Evolutionary conservation across 2,113 vertebrate genomes (phyloP).

Genomic region (Lutjanus erythropterus): DNA sequence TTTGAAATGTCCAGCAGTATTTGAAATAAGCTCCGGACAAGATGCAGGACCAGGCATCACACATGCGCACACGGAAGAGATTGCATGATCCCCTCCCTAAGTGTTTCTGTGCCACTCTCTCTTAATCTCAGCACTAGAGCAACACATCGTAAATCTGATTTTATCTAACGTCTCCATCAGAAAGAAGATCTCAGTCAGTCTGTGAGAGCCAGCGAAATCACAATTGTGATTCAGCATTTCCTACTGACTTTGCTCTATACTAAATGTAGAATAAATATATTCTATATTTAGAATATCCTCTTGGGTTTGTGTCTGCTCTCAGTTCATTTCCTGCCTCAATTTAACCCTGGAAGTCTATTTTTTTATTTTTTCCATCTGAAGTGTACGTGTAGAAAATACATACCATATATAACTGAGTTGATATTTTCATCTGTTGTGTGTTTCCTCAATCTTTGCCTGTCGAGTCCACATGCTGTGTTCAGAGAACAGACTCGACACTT

Average conservation of each 20-base stretch:
- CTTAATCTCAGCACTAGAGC: background rate
- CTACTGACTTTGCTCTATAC: background rate
- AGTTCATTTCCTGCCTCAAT: background rate
- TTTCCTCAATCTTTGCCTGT: background rate
- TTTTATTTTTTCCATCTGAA: too few relatives aligned
- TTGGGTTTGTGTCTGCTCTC: background rate
- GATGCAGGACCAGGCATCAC: too few relatives aligned
- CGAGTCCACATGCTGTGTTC: background rate
- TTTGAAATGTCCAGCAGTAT: too few relatives aligned
- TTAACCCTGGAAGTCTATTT: background rate
- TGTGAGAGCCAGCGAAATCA: background rate
- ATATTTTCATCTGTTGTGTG: background rate
- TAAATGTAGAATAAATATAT: background rate
- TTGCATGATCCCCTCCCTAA: too few relatives aligned
- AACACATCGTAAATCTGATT: background rate
- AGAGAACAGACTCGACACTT: background rate
- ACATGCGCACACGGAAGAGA: too few relatives aligned
- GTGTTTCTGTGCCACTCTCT: too few relatives aligned
- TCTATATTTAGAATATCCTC: background rate
- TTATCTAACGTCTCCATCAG: background rate
- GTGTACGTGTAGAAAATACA: background rate
- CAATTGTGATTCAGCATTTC: background rate
- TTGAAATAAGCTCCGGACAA: too few relatives aligned
- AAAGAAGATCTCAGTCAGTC: background rate
- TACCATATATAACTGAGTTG: background rate